A percentile compares a stretch with the other conserved stretches of the same genome.
phyloP scores from a whole-genome alignment of 2,113 vertebrate species.

The Garra rufa region DNA sequence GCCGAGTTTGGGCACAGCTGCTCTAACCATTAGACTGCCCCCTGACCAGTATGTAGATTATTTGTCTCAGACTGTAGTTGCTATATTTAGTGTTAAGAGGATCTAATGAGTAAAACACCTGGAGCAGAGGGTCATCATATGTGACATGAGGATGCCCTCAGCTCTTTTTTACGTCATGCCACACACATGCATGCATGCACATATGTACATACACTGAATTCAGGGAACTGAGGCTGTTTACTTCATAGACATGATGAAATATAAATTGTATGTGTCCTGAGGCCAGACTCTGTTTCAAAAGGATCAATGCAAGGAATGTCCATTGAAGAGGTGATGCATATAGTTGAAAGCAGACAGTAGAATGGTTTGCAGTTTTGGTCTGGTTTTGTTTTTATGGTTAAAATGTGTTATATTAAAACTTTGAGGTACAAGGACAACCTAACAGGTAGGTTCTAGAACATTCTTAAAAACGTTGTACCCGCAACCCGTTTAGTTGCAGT shows the following conservation, averaged over 20 bases:
- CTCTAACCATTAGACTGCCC: no score
- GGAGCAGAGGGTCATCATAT: neutral
- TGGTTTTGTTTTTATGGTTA: slow-evolving; percentile 9
- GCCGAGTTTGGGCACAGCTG: no score
- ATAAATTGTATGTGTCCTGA: neutral
- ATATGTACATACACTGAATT: neutral
- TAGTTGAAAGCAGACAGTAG: neutral
- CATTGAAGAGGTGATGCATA: neutral
- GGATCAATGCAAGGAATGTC: neutral
- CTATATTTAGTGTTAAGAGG: neutral
- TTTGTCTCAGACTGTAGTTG: no score
- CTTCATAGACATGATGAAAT: slow-evolving; percentile 17
- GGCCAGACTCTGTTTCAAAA: neutral
- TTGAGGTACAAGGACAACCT: neutral
- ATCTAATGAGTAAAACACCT: slow-evolving; percentile 27
- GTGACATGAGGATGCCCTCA: slow-evolving; percentile 11
- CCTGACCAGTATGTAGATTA: no score
- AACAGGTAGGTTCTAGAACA: neutral
- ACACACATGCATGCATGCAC: neutral
- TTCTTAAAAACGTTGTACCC: neutral
- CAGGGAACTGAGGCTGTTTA: neutral
- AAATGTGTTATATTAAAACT: neutral
- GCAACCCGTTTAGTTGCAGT: no score
- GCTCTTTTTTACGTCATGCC: neutral
- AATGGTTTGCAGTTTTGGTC: neutral